Conservation (phyloP, 2,888 invertebrate species). For the Apantesis nais region DNA sequence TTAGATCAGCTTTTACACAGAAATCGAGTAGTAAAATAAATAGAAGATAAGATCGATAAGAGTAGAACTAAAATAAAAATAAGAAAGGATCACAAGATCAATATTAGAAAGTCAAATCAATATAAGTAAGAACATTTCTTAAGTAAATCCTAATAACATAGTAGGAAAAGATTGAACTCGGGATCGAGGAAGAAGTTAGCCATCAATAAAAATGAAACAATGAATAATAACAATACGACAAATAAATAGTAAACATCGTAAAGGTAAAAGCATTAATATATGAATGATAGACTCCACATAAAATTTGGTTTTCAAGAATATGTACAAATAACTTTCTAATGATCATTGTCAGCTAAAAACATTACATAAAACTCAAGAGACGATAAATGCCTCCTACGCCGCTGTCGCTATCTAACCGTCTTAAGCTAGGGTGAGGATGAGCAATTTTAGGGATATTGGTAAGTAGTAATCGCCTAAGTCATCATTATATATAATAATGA, state of each 20-base stretch:
- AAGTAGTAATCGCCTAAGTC: neutral
- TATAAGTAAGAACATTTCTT: neutral
- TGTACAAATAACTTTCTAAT: neutral
- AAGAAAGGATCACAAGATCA: neutral
- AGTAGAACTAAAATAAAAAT: neutral
- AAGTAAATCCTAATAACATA: neutral
- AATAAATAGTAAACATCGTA: neutral
- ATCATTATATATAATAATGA: neutral
- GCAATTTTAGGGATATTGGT: neutral
- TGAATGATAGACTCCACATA: neutral
- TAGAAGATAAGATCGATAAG: neutral
- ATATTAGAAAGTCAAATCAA: too few relatives aligned
- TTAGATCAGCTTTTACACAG: neutral
- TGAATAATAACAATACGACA: neutral
- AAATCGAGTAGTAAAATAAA: neutral
- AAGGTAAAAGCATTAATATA: neutral
- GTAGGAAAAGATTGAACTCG: neutral
- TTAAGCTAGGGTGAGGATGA: neutral
- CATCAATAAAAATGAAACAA: neutral
- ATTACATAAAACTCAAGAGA: neutral
- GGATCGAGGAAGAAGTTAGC: neutral
- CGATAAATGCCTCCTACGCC: constrained; percentile 1
- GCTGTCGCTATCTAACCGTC: neutral
- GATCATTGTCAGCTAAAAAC: neutral
- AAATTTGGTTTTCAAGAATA: neutral